phyloP scores from a whole-genome alignment of 2,797 vertebrate genomes.

The Pseudochromis fuscus region DNA sequence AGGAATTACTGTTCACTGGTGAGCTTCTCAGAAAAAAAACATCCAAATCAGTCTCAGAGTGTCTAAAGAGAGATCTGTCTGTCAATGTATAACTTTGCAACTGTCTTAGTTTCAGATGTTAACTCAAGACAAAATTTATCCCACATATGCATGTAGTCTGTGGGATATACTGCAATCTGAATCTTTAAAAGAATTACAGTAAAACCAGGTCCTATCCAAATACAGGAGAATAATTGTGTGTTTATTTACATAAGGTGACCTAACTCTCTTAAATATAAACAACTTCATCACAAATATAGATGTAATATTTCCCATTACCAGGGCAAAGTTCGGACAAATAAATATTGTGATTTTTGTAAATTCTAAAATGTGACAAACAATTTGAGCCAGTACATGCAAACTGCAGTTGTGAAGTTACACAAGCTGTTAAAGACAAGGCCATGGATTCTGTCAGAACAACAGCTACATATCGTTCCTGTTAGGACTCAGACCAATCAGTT shows the following conservation, averaged over 20 bases:
- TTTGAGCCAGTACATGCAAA: conserved; percentile 55
- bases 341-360: conserved; percentile 47
- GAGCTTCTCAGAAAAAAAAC: conserved; percentile 14
- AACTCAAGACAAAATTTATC: too few relatives aligned
- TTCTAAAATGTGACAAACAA: conserved; percentile 68
- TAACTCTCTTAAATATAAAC: neutral
- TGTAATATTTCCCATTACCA: too few relatives aligned
- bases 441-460: conserved; percentile 48
- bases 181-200: neutral
- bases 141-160: too few relatives aligned
- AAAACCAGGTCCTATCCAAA: neutral
- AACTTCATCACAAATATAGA: conserved; percentile 9
- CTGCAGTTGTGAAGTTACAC: conserved; percentile 37
- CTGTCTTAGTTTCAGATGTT: neutral
- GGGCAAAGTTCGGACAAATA: too few relatives aligned
- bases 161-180: neutral
- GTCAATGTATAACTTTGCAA: neutral
- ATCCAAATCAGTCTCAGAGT: conserved; percentile 17
- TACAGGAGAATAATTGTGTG: neutral
- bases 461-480: conserved; percentile 17
- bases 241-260: conserved; percentile 4
- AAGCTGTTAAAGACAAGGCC: conserved; percentile 43
- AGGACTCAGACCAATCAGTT: conserved; percentile 48
- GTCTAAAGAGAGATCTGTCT: neutral
- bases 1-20: conserved; percentile 31